phyloP scores from a whole-genome alignment of 2,888 invertebrate species.

The Labia minor region DNA sequence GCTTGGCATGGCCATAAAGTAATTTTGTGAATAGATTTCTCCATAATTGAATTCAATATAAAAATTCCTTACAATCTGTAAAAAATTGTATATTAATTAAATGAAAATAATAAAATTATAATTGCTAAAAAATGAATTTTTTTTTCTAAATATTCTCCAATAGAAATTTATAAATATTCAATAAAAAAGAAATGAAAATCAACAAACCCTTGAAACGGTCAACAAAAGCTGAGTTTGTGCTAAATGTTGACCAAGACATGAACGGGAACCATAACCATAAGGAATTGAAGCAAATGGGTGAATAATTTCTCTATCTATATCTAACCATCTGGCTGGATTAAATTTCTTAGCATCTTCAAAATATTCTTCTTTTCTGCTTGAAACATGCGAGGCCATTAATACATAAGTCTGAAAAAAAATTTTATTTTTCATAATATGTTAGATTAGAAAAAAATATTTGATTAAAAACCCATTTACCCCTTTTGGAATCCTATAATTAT shows the following conservation, averaged over 20 bases:
- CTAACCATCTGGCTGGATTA: conserved; percentile 52
- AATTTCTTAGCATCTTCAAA: conserved; percentile 52
- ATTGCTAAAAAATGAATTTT: no score
- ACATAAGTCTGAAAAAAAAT: conserved; percentile 40
- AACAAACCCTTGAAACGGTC: conserved; percentile 43
- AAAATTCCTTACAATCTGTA: conserved; percentile 49
- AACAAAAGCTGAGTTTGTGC: conserved; percentile 49
- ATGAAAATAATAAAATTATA: no score
- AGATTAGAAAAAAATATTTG: no score
- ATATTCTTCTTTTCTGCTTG: conserved; percentile 50
- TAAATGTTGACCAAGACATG: conserved; percentile 50
- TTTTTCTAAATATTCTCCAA: no score
- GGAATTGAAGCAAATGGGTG: conserved; percentile 50
- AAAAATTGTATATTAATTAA: conserved; percentile 25
- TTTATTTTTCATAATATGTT: background rate
- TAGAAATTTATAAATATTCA: no score
- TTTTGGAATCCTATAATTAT: conserved; percentile 46
- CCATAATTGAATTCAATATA: conserved; percentile 57
- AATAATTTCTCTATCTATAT: conserved; percentile 35
- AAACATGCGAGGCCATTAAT: conserved; percentile 52
- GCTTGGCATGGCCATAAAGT: conserved; percentile 48
- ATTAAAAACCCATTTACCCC: conserved; percentile 32
- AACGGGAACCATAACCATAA: conserved; percentile 51
- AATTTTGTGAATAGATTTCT: conserved; percentile 46
- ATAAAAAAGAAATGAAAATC: no score